A percentile compares a stretch with the other conserved stretches of the same genome.
These are phyloP conservation scores for Nasonovia ribisnigri DNA, from an alignment of 2,888 invertebrate genomes.

Conservation along the genomic window DNA sequence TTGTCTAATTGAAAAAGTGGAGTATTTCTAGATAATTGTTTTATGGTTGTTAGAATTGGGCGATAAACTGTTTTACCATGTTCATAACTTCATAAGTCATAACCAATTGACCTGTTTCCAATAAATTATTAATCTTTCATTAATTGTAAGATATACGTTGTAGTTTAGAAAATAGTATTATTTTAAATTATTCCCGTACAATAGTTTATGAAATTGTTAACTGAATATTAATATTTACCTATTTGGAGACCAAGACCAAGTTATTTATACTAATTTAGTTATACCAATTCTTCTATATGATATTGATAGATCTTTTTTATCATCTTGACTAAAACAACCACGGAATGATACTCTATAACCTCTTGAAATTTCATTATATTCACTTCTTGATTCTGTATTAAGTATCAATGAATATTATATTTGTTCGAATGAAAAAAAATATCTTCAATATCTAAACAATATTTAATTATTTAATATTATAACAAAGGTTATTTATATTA, in stretches of 20 bases:
- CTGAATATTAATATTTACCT: conserved; percentile 74
- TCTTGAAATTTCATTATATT: conserved; percentile 80
- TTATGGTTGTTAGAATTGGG: too few relatives aligned
- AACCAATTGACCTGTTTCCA: conserved; percentile 66
- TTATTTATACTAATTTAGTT: too few relatives aligned
- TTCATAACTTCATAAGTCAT: conserved; percentile 64
- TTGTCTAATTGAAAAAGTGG: too few relatives aligned
- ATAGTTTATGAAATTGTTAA: neutral
- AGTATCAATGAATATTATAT: neutral
- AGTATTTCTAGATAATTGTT: too few relatives aligned
- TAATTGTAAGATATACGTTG: neutral
- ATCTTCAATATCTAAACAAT: neutral
- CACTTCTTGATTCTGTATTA: conserved; percentile 70
- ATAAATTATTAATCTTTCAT: neutral
- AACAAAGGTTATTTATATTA: too few relatives aligned
- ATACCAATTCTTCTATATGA: conserved; percentile 83
- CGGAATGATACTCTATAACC: conserved; percentile 79
- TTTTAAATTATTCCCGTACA: neutral
- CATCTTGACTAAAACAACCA: conserved; percentile 76
- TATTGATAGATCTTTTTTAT: conserved; percentile 72
- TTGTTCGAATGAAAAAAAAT: neutral
- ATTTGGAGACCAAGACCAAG: conserved; percentile 78
- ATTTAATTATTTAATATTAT: neutral
- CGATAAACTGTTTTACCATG: conserved; percentile 73
- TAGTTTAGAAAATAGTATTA: neutral